Evolutionary conservation across 1,140 invertebrate genomes (phyloP), one percentile per base, ranked within the genome.

Genomic region (Drosophila pallidifrons): DNA sequence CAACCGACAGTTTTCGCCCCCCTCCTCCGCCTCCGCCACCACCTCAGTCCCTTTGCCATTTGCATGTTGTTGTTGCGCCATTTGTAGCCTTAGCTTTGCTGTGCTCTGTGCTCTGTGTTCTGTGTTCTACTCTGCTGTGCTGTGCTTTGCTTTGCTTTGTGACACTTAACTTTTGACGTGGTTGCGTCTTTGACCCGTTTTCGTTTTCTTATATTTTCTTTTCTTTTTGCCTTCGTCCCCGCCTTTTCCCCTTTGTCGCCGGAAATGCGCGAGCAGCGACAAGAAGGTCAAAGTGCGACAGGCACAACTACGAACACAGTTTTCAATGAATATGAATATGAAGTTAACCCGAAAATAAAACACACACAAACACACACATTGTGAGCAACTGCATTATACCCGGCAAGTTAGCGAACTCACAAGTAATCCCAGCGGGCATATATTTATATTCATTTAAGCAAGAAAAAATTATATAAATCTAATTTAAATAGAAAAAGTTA

Each of bases 121-220:
- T 75, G 61, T 74, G 55, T 79, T 82, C 71, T 87, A 75, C 73
- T 82, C 5, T 32, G 30, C 30, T 47, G 46, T 79, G 66, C 71
- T 75, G 61, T 74, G 59, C 83, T 82, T 74, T 87, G 77, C 73
- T 82, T 82, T 81, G 77, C 69, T 86, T 77, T 86, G 82, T 79
- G 83, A 88, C 83, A 88, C 83, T 88, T 83, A 87, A 88, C 80
- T 76, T 88, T 88, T 82, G 72, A 75, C 81, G 77, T 77, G 46
- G 59, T 73, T 73, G 75, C 79, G 75, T 86, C 82, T 86, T 86
- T 81, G 79, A 82, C 76, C 82, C 72, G 75, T 61, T 47, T 46
- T 73, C 72, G 75, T 61, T 47, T 46, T 73, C 47, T 45, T 67
- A 41, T 60, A 28, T 11, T 45, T 46, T 52, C 16, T 25, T 11